Percentiles rank a stretch among this genome's conserved stretches.
Conservation (phyloP, 1,140 invertebrate species). For the Drosophila suzukii region DNA sequence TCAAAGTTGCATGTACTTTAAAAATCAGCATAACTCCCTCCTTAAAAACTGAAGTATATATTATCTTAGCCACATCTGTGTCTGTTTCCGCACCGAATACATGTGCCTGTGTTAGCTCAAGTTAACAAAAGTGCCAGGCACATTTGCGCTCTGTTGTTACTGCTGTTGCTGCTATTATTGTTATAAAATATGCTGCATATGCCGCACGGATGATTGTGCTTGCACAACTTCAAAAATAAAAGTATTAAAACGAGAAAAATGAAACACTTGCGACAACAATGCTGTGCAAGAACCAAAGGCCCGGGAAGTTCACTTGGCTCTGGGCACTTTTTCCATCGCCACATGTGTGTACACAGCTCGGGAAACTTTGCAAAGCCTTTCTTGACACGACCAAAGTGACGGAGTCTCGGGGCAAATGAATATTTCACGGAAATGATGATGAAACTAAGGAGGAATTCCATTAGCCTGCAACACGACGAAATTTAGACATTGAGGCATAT, state of each 20-base stretch:
- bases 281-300: constrained; percentile 14
- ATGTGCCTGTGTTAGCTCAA: constrained; percentile 28
- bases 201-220: constrained; percentile 64
- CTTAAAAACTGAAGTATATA: not conserved
- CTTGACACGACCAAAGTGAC: constrained; percentile 33
- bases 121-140: constrained; percentile 60
- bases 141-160: constrained; percentile 49
- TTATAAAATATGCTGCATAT: constrained; percentile 65
- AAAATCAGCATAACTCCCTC: not conserved
- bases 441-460: constrained; percentile 46
- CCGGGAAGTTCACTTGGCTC: constrained; percentile 12
- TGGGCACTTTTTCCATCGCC: constrained; percentile 3
- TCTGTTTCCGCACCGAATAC: constrained; percentile 2
- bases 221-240: constrained; percentile 47
- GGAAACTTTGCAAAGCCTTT: constrained; percentile 40
- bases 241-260: constrained; percentile 35
- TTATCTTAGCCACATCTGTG: constrained; percentile 5
- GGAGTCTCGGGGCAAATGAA: constrained; percentile 27
- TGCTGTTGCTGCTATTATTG: constrained; percentile 31
- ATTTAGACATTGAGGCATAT: constrained; percentile 35
- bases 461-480: constrained; percentile 36
- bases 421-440: constrained; percentile 37
- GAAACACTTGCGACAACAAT: constrained; percentile 72
- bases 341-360: constrained; percentile 43
- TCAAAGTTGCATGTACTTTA: not conserved